A percentile compares a stretch with the other conserved stretches of the same genome.
Conservation (phyloP, 2,797 vertebrate genomes). For the Columba guinea region DNA sequence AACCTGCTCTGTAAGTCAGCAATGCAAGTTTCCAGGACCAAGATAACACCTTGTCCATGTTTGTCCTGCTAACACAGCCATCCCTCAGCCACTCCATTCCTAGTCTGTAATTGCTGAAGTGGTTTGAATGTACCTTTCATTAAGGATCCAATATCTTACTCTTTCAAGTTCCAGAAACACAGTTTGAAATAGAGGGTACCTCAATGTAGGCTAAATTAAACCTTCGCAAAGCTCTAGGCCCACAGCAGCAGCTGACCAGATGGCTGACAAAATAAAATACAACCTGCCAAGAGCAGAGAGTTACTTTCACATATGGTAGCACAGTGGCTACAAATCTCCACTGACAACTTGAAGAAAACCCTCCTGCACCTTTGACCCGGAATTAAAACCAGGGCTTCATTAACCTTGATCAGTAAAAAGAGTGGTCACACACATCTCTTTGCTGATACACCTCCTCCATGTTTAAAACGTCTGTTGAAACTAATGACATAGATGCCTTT, state of each 20-base stretch:
- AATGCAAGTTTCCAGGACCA: background rate
- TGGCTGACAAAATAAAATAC: slow-evolving; percentile 46
- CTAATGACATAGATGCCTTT: background rate
- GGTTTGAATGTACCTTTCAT: background rate
- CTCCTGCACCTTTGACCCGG: slow-evolving; percentile 1
- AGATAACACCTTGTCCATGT: background rate
- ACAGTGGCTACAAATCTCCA: slow-evolving; percentile 38
- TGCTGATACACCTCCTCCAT: background rate
- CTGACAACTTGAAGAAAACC: background rate
- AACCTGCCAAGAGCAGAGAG: slow-evolving; percentile 22
- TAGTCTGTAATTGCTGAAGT: background rate
- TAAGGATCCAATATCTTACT: background rate
- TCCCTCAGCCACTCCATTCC: background rate
- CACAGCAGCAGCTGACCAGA: slow-evolving; percentile 45
- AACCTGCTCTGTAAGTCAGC: background rate
- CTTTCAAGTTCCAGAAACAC: background rate
- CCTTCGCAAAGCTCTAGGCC: background rate
- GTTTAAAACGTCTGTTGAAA: background rate
- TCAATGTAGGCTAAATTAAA: background rate
- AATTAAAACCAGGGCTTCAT: slow-evolving; percentile 34
- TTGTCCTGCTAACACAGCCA: background rate
- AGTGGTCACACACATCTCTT: background rate
- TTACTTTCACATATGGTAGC: slow-evolving; percentile 43
- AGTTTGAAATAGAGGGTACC: background rate
- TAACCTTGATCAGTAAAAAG: slow-evolving; percentile 21